Conservation (phyloP, 2,113 vertebrate genomes). For the Leptodactylus fuscus region DNA sequence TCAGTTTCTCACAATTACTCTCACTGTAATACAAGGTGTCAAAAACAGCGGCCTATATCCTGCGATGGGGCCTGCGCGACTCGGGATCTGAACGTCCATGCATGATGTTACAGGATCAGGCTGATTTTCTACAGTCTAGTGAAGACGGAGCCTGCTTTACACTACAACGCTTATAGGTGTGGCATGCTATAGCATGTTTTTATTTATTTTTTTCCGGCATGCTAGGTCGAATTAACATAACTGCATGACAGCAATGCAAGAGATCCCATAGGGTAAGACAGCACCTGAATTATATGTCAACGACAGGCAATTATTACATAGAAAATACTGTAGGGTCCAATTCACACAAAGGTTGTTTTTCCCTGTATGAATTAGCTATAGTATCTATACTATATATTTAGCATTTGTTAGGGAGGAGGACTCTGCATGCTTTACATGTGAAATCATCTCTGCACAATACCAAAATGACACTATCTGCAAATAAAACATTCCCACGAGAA, state of each 20-base stretch:
- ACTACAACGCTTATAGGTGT: neutral
- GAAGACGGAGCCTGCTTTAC: neutral
- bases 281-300: neutral
- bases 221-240: neutral
- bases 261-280: neutral
- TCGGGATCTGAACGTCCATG: too few species aligned
- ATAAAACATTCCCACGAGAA: conserved; percentile 11
- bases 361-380: too few species aligned
- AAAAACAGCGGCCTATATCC: too few species aligned
- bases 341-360: too few species aligned
- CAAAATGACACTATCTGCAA: neutral
- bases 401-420: neutral
- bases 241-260: neutral
- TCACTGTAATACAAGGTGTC: too few species aligned
- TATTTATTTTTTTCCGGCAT: neutral
- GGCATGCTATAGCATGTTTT: neutral
- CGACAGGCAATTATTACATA: neutral
- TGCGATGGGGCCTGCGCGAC: too few species aligned
- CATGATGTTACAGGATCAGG: too few species aligned
- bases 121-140: neutral
- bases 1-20: too few species aligned
- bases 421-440: neutral
- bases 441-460: neutral
- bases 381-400: neutral
- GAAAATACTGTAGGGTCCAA: neutral